Percentiles rank a stretch among this genome's conserved stretches.
These are phyloP conservation scores for Macrotrachela quadricornifera DNA, from an alignment of 1,140 invertebrate species.

Conservation along the genomic window DNA sequence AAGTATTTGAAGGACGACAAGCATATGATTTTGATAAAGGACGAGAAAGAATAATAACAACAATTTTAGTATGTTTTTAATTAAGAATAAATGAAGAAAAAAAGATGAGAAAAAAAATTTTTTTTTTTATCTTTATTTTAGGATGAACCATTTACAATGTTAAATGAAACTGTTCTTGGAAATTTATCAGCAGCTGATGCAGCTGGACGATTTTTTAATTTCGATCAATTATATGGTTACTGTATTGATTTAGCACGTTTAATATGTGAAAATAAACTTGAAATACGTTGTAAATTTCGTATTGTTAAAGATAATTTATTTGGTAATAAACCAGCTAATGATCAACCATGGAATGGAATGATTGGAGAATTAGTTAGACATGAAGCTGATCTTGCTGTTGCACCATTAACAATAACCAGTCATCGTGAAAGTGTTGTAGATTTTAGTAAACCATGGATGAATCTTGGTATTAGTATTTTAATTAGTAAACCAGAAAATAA, in stretches of 20 bases:
- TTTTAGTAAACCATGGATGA: slow-evolving; percentile 28
- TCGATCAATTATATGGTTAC: background rate
- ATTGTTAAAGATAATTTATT: slow-evolving; percentile 80
- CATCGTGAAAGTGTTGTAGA: slow-evolving; percentile 23
- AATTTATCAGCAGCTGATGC: background rate
- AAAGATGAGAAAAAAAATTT: too few species aligned
- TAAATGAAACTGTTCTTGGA: background rate
- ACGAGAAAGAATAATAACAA: background rate
- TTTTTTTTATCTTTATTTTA: background rate
- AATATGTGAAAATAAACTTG: slow-evolving; percentile 32
- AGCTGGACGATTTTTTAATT: background rate
- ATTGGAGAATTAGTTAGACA: slow-evolving; percentile 21
- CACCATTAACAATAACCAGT: slow-evolving; percentile 22
- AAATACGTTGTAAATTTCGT: slow-evolving; percentile 66
- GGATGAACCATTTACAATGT: slow-evolving; percentile 7
- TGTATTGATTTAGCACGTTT: slow-evolving; percentile 17
- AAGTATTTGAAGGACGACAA: background rate
- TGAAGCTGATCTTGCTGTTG: slow-evolving; percentile 27
- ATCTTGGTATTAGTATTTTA: slow-evolving; percentile 25
- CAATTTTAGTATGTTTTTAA: background rate
- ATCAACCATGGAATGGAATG: slow-evolving; percentile 22
- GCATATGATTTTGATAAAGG: slow-evolving; percentile 1
- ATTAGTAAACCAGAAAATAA: slow-evolving; percentile 18
- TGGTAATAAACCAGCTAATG: slow-evolving; percentile 37
- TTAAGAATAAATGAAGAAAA: too few species aligned